A percentile compares a stretch with the other conserved stretches of the same genome.
phyloP scores from a whole-genome alignment of 30 jellyfish, hydroid and myxozoan species.

The Aurelia aurita region DNA sequence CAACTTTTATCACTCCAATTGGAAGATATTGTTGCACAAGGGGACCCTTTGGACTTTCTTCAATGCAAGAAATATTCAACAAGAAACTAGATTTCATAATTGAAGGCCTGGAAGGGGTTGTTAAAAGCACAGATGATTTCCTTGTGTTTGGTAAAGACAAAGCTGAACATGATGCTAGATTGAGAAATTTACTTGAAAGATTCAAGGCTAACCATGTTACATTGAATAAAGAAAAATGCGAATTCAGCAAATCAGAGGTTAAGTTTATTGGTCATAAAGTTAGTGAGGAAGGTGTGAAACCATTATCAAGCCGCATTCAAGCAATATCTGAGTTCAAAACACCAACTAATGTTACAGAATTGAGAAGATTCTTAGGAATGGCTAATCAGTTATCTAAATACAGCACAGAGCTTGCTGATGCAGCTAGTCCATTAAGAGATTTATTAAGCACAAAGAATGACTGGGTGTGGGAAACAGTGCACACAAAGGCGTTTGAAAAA shows the following conservation, averaged over 20 bases:
- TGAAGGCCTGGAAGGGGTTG: conserved; percentile 36
- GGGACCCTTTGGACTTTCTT: conserved; percentile 51
- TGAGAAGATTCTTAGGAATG: conserved; percentile 26
- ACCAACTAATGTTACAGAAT: conserved; percentile 53
- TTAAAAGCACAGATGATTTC: conserved; percentile 22
- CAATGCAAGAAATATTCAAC: conserved; percentile 54
- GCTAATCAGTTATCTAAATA: conserved; percentile 41
- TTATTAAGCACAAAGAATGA: conserved; percentile 5
- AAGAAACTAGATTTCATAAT: conserved; percentile 1
- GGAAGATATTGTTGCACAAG: conserved; percentile 75
- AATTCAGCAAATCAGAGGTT: conserved; percentile 25
- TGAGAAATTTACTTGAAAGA: conserved; percentile 17
- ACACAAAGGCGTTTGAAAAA: conserved; percentile 27
- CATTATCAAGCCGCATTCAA: conserved; percentile 15
- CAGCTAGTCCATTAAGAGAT: conserved; percentile 51
- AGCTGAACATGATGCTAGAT: conserved; percentile 34
- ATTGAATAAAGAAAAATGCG: conserved; percentile 45
- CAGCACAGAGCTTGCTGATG: conserved; percentile 10
- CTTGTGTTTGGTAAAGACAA: conserved; percentile 18
- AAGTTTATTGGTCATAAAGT: conserved; percentile 56
- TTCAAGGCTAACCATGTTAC: conserved; percentile 17
- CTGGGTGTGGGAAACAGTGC: conserved; percentile 38
- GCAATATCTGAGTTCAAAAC: conserved; percentile 33
- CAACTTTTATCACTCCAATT: conserved; percentile 74
- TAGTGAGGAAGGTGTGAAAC: conserved; percentile 38